Percentiles rank a stretch among this genome's conserved stretches.
Evolutionary conservation across 1,140 invertebrate genomes (phyloP).

Genomic region (Bombus pascuorum): DNA sequence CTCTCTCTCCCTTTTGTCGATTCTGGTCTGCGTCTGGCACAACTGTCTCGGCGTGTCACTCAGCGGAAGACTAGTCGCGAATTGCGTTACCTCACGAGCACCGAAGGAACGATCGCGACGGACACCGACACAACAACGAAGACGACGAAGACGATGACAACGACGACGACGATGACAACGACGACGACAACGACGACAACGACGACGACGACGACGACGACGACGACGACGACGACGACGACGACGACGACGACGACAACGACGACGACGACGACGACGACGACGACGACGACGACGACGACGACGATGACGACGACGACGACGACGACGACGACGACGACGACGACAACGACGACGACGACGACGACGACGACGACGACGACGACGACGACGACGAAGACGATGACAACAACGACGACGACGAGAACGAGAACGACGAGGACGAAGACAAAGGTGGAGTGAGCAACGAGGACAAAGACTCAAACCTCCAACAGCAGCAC

Average conservation of each 20-base stretch:
- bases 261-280: not conserved
- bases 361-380: not conserved
- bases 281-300: not conserved
- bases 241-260: not conserved
- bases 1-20: not conserved
- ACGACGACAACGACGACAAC: not conserved
- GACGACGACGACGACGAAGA: not conserved
- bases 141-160: not conserved
- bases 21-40: not conserved
- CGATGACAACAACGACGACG: not conserved
- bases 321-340: no score
- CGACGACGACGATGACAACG: not conserved
- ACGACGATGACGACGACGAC: not conserved
- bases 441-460: not conserved
- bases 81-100: conserved; percentile 1
- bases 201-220: not conserved
- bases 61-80: conserved; percentile 11
- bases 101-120: not conserved
- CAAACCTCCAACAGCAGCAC: not conserved
- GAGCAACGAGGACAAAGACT: not conserved
- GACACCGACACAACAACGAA: not conserved
- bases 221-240: not conserved
- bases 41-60: conserved; percentile 21
- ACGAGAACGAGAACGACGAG: not conserved
- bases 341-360: not conserved